These are phyloP conservation scores for Leptinotarsa peninsularis DNA, from an alignment of 2,888 invertebrate species.

Conservation along the genomic window DNA sequence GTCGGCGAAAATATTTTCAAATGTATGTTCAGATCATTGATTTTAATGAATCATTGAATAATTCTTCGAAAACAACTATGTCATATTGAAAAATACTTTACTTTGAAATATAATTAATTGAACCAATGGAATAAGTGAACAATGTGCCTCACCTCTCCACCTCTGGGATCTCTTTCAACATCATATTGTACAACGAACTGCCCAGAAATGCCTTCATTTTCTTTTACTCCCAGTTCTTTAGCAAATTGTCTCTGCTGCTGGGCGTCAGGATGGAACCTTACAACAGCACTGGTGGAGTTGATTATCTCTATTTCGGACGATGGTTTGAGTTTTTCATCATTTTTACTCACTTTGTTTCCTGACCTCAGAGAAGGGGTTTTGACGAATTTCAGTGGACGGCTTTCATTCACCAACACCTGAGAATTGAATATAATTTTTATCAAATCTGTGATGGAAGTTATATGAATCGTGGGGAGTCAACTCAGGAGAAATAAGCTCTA, in stretches of 20 bases:
- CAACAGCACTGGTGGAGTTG: constrained; percentile 55
- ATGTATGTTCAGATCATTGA: too few relatives aligned
- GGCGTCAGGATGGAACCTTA: constrained; percentile 71
- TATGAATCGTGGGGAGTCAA: too few relatives aligned
- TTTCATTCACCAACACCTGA: constrained; percentile 72
- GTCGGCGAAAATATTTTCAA: too few relatives aligned
- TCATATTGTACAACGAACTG: constrained; percentile 81
- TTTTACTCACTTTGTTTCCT: constrained; percentile 41
- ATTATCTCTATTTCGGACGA: constrained; percentile 55
- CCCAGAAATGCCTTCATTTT: constrained; percentile 70
- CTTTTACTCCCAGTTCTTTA: constrained; percentile 59
- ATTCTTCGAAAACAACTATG: too few relatives aligned
- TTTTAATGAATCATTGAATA: too few relatives aligned
- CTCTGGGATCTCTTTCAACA: constrained; percentile 71
- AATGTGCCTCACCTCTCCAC: constrained; percentile 69
- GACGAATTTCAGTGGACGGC: constrained; percentile 68
- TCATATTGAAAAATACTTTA: too few relatives aligned
- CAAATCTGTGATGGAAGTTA: too few relatives aligned
- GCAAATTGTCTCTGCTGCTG: constrained; percentile 70
- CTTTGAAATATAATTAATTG: too few relatives aligned
- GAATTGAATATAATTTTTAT: background rate
- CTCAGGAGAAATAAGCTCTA: too few relatives aligned
- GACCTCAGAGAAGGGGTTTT: constrained; percentile 39
- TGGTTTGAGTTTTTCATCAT: constrained; percentile 65
- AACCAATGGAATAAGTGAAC: too few relatives aligned